Base-by-base conservation (phyloP, 2,113 vertebrate genomes). In the Cacatua alba region DNA sequence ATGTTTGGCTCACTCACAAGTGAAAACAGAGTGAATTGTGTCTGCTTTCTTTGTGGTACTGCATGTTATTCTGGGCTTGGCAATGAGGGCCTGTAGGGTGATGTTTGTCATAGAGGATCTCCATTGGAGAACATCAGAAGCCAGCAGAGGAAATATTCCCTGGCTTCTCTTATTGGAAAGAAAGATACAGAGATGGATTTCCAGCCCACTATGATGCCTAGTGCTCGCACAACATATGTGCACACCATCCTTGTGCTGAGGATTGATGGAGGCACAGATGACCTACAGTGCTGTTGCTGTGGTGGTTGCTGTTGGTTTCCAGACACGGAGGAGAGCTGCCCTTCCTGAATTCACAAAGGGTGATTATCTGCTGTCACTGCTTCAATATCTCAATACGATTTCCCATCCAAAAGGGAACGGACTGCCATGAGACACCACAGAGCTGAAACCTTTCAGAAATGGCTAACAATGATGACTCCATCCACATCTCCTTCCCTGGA, bases 371-470 rank as follows among this genome's bases (percentile, higher is more conserved):
- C 96, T 92, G 91, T 97, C 96, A 96, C 92, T 77, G 68, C 83
- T 97, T 97, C 95, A 93, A 63, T 96, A 97, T 97, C 97, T 98
- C 96, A 97, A 97, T 97, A 92, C 63, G 6, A 26, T 74, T 76
- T 85, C 94, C 95, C 72, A 67, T 97, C 90, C 93, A 92, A 89
- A 79, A 91, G 91, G 91, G 77, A 94, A 59, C 88, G 85, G 67
- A 5, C 75, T 83, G 70, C 74, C 95, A 91, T 62, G 91, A 97
- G 92, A 92, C 91, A 93, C 82, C 93, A 93, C 86, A 89, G 87
- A 96, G 93, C 86, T 94, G 83, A 89, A 96, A 63, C 96, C 97
- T 94, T 84, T 95, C 79, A 76, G 94, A 81, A 90, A 86, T 81
- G 88, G 17, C 79, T 95, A 84, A 94, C 96, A 96, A 69, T 84